Evolutionary conservation across 2,113 vertebrate genomes (phyloP).

Genomic region (Acanthisitta chloris): DNA sequence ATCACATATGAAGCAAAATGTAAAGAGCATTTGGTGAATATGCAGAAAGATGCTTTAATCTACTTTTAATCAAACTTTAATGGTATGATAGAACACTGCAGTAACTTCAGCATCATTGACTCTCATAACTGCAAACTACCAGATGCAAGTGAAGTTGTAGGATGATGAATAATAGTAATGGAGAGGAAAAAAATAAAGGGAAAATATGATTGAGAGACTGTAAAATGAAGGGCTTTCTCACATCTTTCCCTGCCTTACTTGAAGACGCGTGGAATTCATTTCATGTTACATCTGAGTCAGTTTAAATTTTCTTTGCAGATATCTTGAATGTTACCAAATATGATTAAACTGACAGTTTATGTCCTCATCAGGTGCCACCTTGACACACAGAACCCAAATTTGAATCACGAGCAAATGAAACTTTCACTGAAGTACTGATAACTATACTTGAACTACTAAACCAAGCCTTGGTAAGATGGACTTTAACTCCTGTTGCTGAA

Average conservation of each 20-base stretch:
- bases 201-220: constrained; percentile 18
- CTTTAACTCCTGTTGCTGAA: not conserved
- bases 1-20: not conserved
- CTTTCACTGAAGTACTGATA: not conserved
- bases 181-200: accelerated
- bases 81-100: not conserved
- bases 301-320: constrained; percentile 43
- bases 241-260: not conserved
- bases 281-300: not conserved
- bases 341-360: constrained; percentile 28
- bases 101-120: not conserved
- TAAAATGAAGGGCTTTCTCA: not conserved
- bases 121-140: not conserved
- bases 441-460: not conserved
- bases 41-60: not conserved
- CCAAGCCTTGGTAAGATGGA: not conserved
- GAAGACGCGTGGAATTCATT: constrained; percentile 23
- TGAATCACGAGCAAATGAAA: constrained; percentile 30
- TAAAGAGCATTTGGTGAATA: not conserved
- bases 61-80: not conserved
- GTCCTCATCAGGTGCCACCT: not conserved
- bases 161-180: not conserved
- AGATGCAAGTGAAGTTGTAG: not conserved
- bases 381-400: not conserved
- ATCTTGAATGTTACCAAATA: constrained; percentile 17